Conservation (phyloP, 2,888 invertebrate genomes). For the Hesperia comma region DNA sequence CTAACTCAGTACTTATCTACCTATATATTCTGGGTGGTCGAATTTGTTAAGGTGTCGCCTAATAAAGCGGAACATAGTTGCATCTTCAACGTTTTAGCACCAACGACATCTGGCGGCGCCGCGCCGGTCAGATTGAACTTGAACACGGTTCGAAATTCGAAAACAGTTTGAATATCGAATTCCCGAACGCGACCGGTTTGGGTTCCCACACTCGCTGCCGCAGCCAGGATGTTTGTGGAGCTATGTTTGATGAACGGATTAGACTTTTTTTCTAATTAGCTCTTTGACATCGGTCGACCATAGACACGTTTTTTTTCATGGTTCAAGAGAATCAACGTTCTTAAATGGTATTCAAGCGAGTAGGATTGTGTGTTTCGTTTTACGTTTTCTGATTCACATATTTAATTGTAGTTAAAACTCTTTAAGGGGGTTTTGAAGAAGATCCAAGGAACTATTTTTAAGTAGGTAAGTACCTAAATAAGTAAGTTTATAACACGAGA, state of each 20-base stretch:
- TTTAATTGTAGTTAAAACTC: no score
- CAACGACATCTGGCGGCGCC: slow-evolving; percentile 20
- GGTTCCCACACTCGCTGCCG: slow-evolving; percentile 40
- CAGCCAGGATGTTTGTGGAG: slow-evolving; percentile 46
- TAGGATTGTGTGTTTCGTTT: background rate
- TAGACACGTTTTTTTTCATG: slow-evolving; percentile 18
- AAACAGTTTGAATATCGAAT: slow-evolving; percentile 39
- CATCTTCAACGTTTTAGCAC: background rate
- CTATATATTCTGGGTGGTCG: background rate
- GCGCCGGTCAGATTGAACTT: slow-evolving; percentile 19
- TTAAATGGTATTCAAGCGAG: background rate
- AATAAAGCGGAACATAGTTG: background rate
- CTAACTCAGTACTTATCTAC: no score
- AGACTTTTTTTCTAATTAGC: slow-evolving; percentile 39
- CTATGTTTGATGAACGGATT: slow-evolving; percentile 46
- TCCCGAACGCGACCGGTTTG: slow-evolving; percentile 41
- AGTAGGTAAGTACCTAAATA: no score
- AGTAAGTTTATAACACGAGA: no score
- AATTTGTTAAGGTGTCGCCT: background rate
- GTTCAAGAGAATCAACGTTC: background rate
- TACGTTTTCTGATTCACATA: no score
- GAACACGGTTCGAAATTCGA: slow-evolving; percentile 35
- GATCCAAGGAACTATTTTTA: no score
- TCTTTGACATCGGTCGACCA: slow-evolving; percentile 33
- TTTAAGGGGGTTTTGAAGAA: no score